Evolutionary conservation across 1,140 invertebrate species (phyloP), one percentile per base, ranked within the genome.

Genomic region (Drosophila nebulosa): DNA sequence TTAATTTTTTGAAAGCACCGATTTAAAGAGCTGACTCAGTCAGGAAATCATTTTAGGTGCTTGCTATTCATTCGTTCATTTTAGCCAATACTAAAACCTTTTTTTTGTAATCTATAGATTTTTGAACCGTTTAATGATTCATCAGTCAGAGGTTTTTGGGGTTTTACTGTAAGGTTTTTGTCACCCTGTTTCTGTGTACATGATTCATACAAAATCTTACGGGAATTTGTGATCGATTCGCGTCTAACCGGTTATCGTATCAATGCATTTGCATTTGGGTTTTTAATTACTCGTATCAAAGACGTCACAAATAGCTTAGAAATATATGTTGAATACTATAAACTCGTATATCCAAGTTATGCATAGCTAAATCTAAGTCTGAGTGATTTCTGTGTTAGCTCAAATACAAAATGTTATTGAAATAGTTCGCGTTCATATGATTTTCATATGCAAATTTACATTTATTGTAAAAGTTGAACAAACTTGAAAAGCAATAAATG

Each of bases 171-270:
- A 24, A 9, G 18, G 7, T 10, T 30, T 30, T 21, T 46, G 16
- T 46, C 39, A 46, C 39, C 39, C 16, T 46, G 16, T 21, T 46
- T 46, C 39, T 46, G 39, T 46, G 16, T 46, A 46, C 21, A n/a
- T 73, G 71, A 74, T 67, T 74, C 71, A 74, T 56, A 14, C 70
- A 22, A 32, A 10, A 46, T 46, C 39, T 52, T 16, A 27, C 0
- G 62, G 50, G 24, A 63, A n/a, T 74, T 74, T 61, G 69, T 26
- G 24, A 51, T 58, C 32, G 50, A 22, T 57, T 35, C 24, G 32
- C 24, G 32, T 24, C 14, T 57, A 74, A 74, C 71, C 52, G 71
- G 71, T 74, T 74, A 67, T 57, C 7, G 10, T 55, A 59, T 61
- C 10, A 12, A 42, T 59, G 71, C 71, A 73, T 61, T 32, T 56